Evolutionary conservation across 2,888 invertebrate genomes (phyloP), one percentile per base, ranked within the genome.

Genomic region (Polietes domitor): DNA sequence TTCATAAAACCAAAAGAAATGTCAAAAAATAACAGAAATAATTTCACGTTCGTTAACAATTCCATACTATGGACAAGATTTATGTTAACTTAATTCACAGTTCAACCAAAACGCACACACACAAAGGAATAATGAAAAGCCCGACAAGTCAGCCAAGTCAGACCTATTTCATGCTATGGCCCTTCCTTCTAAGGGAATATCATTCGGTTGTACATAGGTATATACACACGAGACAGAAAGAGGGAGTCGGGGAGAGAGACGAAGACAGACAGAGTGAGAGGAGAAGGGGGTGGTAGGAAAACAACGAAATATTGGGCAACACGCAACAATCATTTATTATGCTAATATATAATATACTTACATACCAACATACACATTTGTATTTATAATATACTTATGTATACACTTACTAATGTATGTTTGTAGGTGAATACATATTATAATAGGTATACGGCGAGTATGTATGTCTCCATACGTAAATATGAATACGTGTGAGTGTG

Each of bases 321-420:
- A 68, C 68, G 68, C 68, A 68, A 68, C 68, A 43, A 37, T 41
- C 68, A 68, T 68, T 68, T 68, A 68, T 68, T 68, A 68, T 68
- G 68, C 43, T 43, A 68, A 68, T 68, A 68, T 17, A 28, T 63
- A 32, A 21, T 32, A 63, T 63, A 63, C 9, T 0, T 17, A 15
- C 24, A 28, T 63, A 63, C 32, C 4, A 32, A 28, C 10, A 28
- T 32, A 32, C 24, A 32, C 17, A 32, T 63, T 2, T 63, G 10
- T 63, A n/a, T 37, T 3, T 37, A 37, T n/a, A 58, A 26, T 61
- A 55, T 55, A 55, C 17, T 9, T 24, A 19, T 53, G 7, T 53
- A 24, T 55, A 55, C 17, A 55, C n/a, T n/a, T n/a, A n/a, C n/a
- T n/a, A n/a, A n/a, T n/a, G n/a, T 53, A 53, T 53, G 21, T 53